Percentiles rank a stretch among this genome's conserved stretches.
Conservation (phyloP, 2,797 vertebrate species). For the Phalloptychus januarius region DNA sequence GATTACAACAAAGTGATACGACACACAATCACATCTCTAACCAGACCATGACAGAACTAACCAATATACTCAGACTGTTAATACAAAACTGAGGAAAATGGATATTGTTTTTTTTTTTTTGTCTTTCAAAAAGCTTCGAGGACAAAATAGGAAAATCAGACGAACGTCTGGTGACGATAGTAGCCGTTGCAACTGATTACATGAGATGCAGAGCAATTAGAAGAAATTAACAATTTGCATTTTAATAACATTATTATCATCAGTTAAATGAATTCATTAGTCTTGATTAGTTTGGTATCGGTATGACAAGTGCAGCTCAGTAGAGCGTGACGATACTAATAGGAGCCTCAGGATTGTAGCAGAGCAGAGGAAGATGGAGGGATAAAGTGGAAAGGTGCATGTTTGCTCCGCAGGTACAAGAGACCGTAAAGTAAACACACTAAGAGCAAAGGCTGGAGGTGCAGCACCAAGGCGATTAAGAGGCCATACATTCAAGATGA, state of each 20-base stretch:
- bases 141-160: constrained; percentile 15
- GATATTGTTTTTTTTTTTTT: constrained; percentile 4
- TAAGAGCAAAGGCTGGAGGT: background rate
- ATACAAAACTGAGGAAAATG: constrained; percentile 20
- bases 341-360: constrained; percentile 54
- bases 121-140: background rate
- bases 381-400: background rate
- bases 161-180: constrained; percentile 32
- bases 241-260: constrained; percentile 96
- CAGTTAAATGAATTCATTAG: constrained; percentile 94
- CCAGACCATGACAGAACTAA: constrained; percentile 59
- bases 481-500: background rate
- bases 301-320: constrained; percentile 81
- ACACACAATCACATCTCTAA: constrained; percentile 63
- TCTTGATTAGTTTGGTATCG: constrained; percentile 91
- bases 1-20: constrained; percentile 68
- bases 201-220: constrained; percentile 93
- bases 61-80: constrained; percentile 22
- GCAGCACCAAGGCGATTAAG: background rate
- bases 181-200: constrained; percentile 85
- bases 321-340: constrained; percentile 79
- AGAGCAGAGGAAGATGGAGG: constrained; percentile 33
- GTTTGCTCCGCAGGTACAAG: background rate
- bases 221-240: constrained; percentile 95
- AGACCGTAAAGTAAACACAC: background rate